Base-by-base conservation (phyloP, 2,888 invertebrate genomes). In the Clostera curtula region DNA sequence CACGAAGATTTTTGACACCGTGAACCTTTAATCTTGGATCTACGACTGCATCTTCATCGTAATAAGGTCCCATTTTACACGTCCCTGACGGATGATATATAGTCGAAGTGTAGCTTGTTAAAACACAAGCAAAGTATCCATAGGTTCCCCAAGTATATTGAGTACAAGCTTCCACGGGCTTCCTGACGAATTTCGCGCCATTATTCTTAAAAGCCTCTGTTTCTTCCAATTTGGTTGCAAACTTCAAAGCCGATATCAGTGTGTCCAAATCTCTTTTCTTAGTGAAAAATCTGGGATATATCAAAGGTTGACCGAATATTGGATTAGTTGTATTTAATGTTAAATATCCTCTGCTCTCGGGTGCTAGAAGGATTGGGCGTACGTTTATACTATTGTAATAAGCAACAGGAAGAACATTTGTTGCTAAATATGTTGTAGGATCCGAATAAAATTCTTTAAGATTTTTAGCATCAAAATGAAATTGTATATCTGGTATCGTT, bases 221-320 rank as follows among this genome's bases (percentile, higher is more conserved):
- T 0, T 83, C 52, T 34, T 89, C 85, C 11, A 90, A 57, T 29
- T 74, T 76, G 4, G 85, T 56, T 2, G 79, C 84, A 43, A 87
- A 87, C 46, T 86, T 85, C 9, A 90, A 70, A 3, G 88, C 89
- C 40, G 86, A 85, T 6, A 89, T 72, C 44, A 91, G 76, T 10
- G 85, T 79, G 16, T 85, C 66, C 2, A 89, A 53, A 57, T 93
- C 93, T 7, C 85, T 76, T 47, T 85, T 69, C n/a, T 83, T 76
- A 3, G 84, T 84, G 32, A 89, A 90, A 27, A 87, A 89, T 45
- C 87, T 88, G 0, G 93, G 89, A 50, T 89, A 88, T 36, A 95
- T 89, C 25, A 89, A 54, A 0, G 93, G 94, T 33, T 86, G 82
- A 0, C 91, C 89, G 49, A 86, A 86, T 19, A 61, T 73, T 0